Evolutionary conservation across 1,140 invertebrate species (phyloP), one percentile per base, ranked within the genome.

Genomic region (Whitmania pigra): DNA sequence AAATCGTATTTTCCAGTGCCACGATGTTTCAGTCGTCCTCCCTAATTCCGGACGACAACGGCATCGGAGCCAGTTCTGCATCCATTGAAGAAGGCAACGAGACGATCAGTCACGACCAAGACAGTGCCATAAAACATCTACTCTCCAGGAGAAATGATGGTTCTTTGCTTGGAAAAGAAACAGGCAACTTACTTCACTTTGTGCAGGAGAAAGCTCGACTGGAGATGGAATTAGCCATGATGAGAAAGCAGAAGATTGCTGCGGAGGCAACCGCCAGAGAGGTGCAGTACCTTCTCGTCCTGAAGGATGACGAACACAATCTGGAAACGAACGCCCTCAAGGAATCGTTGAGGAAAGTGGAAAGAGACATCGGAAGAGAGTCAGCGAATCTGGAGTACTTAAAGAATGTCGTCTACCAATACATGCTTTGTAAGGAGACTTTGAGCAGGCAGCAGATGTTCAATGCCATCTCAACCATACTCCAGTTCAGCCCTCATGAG

Each of bases 391-490:
- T 93, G 57, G 91, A 93, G 79, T 93, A 94, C 79, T 79, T 94
- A 73, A 94, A 94, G 80, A 94, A 94, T 82, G 91, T 94, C 13
- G 87, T 92, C 57, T 85, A 91, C 25, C 89, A 89, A 74, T 93
- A 88, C 78, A 84, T 94, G 69, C 85, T 88, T n/a, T 88, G 87
- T 17, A 76, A 74, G 18, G 89, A 91, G 79, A 78, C 82, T 18
- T 85, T 85, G 7, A 88, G 87, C 13, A 87, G 88, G 76, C 84
- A 86, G 27, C 89, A 92, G 77, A 93, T 93, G 90, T 77, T 93
- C 18, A 93, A 93, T 82, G 91, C 91, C 0, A 92, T 93, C 73
- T 87, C 89, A 0, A 89, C 90, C 20, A 88, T 93, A 6, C 82
- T 94, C 11, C 87, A 90, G 78, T 92, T 93, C 77, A 90, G 88